Base-by-base conservation (phyloP, 1,140 invertebrate genomes). In the Chionoecetes opilio region DNA sequence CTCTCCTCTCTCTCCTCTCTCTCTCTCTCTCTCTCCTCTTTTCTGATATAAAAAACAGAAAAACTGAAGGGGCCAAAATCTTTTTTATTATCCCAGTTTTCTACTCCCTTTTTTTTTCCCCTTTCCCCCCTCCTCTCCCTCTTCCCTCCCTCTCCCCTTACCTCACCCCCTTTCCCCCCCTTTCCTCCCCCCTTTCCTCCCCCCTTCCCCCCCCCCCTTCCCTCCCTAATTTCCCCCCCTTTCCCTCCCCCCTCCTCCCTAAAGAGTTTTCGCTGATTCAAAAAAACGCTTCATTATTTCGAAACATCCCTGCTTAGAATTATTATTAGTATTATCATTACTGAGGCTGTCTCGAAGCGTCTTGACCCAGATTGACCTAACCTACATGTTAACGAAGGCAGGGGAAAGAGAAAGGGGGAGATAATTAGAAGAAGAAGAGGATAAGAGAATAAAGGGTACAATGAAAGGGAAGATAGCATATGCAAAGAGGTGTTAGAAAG, bases 1-100 rank as follows among this genome's bases (percentile, higher is more conserved):
- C 84, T 86, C 84, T 34, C 84, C 35, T 32, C 35, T 32, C 26
- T 32, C 35, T 32, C 26, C 84, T 86, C 84, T 34, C 84, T 86
- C 84, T 86, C 84, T n/a, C 84, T 86, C 84, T 34, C 84, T 86
- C 84, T 85, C 84, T 32, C 84, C 32, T 31, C 32, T 21, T 85
- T 31, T 31, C 3, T 41, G 46, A 53, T 53, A 53, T 53, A 53
- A 53, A 53, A 14, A 53, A 17, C 8, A 53, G 11, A 53, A 53
- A 17, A n/a, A n/a, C n/a, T n/a, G n/a, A n/a, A n/a, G n/a, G n/a
- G n/a, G n/a, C n/a, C n/a, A n/a, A n/a, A n/a, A n/a, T n/a, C n/a
- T n/a, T 31, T 26, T 85, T 26, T 34, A 8, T 86, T 29, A 8
- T 86, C 29, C 29, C 14, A 17, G 6, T 29, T 86, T 6, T 86